Conservation (phyloP, 2,888 invertebrate genomes). For the Campoplex nolae region DNA sequence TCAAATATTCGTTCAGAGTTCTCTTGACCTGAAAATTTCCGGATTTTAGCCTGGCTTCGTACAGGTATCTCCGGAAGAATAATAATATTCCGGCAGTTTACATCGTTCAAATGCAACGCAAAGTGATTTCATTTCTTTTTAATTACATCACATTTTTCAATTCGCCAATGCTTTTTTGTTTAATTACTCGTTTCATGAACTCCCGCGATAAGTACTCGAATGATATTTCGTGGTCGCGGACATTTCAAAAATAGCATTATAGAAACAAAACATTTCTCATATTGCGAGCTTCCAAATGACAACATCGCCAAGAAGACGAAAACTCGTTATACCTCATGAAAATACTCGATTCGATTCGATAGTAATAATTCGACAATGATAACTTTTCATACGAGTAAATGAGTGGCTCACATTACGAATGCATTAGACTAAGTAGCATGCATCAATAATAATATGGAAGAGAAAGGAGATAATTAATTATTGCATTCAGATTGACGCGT, state of each 20-base stretch:
- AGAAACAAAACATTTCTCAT: no score
- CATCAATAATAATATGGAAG: background rate
- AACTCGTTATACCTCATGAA: no score
- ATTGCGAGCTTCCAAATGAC: no score
- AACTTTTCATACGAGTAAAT: background rate
- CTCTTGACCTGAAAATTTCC: constrained; percentile 39
- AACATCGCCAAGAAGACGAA: no score
- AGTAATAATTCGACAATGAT: background rate
- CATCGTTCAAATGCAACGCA: background rate
- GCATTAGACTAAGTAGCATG: background rate
- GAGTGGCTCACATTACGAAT: background rate
- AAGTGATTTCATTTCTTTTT: background rate
- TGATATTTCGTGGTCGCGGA: no score
- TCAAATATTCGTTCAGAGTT: constrained; percentile 67
- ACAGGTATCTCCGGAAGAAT: background rate
- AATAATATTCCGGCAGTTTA: background rate
- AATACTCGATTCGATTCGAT: background rate
- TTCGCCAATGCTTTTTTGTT: no score
- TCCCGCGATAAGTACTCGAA: no score
- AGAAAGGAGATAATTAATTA: background rate
- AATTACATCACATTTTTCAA: background rate
- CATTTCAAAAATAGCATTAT: no score
- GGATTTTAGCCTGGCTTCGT: constrained; percentile 39
- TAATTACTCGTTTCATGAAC: no score
- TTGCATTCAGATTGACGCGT: background rate